These are phyloP conservation scores for Carpatolechia fugitivella DNA, from an alignment of 2,888 invertebrate genomes.

Conservation along the genomic window DNA sequence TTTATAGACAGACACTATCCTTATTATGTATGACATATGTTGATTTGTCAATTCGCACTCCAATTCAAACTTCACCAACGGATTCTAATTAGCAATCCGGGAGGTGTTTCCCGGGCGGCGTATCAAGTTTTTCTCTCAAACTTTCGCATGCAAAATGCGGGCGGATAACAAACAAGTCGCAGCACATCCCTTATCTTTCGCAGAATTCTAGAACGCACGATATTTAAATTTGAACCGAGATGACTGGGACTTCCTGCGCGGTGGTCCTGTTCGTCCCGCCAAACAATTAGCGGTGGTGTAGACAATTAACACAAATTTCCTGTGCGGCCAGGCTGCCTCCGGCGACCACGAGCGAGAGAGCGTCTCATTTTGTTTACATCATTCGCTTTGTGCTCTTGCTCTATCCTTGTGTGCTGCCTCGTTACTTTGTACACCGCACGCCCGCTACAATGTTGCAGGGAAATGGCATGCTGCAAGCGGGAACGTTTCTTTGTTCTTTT, in stretches of 20 bases:
- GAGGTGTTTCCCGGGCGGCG: too few species aligned
- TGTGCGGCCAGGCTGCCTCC: constrained; percentile 51
- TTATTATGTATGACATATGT: too few species aligned
- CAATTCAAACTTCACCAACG: too few species aligned
- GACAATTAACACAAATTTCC: constrained; percentile 76
- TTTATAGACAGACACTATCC: too few species aligned
- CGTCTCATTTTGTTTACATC: constrained; percentile 9
- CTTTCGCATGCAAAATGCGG: background rate
- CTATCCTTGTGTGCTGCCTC: constrained; percentile 21
- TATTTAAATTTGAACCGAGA: constrained; percentile 7
- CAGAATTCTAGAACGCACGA: constrained; percentile 4
- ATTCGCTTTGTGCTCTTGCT: constrained; percentile 5
- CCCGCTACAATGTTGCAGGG: constrained; percentile 1
- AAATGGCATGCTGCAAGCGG: background rate
- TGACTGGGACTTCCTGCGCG: constrained; percentile 44
- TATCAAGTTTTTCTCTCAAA: background rate
- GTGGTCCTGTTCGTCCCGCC: constrained; percentile 57
- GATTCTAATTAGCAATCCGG: too few species aligned
- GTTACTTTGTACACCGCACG: background rate
- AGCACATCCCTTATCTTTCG: background rate
- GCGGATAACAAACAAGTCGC: background rate
- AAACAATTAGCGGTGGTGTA: constrained; percentile 64
- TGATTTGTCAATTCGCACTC: too few species aligned
- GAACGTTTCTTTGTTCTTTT: background rate
- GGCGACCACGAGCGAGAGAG: constrained; percentile 3